These are phyloP conservation scores for Eulemur albifrons DNA, from an alignment of 2,797 vertebrate genomes.

Conservation along the genomic window DNA sequence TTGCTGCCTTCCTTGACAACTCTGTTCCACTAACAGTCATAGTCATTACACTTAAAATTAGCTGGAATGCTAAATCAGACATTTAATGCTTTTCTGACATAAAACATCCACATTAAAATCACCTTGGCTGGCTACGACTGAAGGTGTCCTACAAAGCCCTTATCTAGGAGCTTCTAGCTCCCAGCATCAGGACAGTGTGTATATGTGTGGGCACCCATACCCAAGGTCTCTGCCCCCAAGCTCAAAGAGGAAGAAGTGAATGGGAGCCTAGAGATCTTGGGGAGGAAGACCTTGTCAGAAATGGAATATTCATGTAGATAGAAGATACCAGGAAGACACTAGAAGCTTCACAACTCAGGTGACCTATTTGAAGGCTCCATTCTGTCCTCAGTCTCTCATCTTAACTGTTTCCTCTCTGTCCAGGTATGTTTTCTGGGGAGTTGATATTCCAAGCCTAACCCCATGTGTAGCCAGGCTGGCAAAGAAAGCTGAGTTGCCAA, in stretches of 20 bases:
- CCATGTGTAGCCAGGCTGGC: neutral
- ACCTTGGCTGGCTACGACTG: neutral
- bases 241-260: neutral
- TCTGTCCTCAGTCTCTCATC: neutral
- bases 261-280: neutral
- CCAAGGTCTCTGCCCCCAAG: neutral
- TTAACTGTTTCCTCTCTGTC: neutral
- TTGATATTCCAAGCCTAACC: neutral
- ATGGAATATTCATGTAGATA: neutral
- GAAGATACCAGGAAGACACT: neutral
- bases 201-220: neutral
- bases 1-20: neutral
- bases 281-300: neutral
- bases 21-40: neutral
- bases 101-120: conserved; percentile 11
- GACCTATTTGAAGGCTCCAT: neutral
- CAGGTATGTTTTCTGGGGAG: neutral
- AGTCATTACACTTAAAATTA: conserved; percentile 36
- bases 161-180: neutral
- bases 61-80: neutral
- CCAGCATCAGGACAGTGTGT: neutral
- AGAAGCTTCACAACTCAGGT: neutral
- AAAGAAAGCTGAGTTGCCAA: neutral
- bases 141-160: neutral
- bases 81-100: conserved; percentile 19